Base-by-base conservation (phyloP, 2,113 vertebrate species). In the Nanorana parkeri region DNA sequence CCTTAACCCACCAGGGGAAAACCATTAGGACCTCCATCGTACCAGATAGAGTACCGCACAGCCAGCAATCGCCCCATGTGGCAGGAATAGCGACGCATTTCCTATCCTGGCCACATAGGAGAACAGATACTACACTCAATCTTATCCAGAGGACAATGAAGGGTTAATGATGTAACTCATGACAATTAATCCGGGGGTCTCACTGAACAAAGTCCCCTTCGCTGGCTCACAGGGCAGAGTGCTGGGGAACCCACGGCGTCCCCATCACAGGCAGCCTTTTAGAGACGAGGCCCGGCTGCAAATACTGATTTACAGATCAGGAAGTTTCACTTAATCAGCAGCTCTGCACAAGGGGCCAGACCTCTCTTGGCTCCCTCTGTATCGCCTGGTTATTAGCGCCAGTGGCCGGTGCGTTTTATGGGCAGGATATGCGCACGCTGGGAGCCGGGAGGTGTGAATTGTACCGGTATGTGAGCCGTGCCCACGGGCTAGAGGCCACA, bases 321-420 rank as follows among this genome's bases (percentile, higher is more conserved):
- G 72, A 75, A 75, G 55, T 75, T 17, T 29, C 55, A 75, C 20
- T n/a, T 61, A 61, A 76, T 76, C 73, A 61, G 73, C 41, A 69
- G 68, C 68, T 26, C 6, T 24, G 68, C 24, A 2, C 6, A 32
- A 1, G 36, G 21, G 67, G 67, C 36, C 41, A 41, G 66, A 41
- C 29, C 29, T 68, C 32, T n/a, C 19, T n/a, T 11, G 66, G 13
- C 66, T n/a, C 66, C 67, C 20, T 17, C 67, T 13, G n/a, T 2
- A 2, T 7, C n/a, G 36, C n/a, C 36, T 6, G 36, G 11, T 68
- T 11, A n/a, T 67, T 17, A 1, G 17, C 36, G 64, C 64, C 64
- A 4, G 65, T 67, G 65, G 65, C 65, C 28, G 28, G 36, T 2
- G 63, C 63, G 3, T 65, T 51, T 51, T 51, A 68, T 68, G 66